Percentiles rank a stretch among this genome's conserved stretches.
Evolutionary conservation across 2,888 invertebrate genomes (phyloP).

Genomic region (Mythimna ferrago): DNA sequence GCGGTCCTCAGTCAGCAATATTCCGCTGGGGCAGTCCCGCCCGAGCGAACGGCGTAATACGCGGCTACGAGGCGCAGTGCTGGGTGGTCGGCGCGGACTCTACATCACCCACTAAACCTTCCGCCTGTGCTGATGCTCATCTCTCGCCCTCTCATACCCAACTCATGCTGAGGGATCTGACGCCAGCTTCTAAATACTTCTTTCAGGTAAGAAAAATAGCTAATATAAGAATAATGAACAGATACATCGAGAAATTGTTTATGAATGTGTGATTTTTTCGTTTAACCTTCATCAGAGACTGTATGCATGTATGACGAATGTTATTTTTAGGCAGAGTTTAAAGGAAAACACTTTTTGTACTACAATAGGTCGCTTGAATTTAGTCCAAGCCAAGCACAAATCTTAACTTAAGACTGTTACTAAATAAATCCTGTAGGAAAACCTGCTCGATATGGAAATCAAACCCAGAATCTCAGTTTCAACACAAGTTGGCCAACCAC

Average conservation of each 20-base stretch:
- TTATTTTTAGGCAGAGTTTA: neutral
- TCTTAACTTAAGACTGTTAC: neutral
- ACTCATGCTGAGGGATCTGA: conserved; percentile 90
- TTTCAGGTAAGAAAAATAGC: conserved; percentile 89
- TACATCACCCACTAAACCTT: conserved; percentile 77
- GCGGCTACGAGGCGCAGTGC: conserved; percentile 93
- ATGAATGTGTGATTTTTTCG: no score
- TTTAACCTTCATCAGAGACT: no score
- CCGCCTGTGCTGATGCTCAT: conserved; percentile 89
- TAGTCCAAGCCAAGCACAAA: no score
- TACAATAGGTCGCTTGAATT: no score
- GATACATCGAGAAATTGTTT: neutral
- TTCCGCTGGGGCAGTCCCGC: conserved; percentile 96
- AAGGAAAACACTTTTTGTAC: no score
- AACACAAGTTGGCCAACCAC: no score
- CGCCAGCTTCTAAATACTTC: conserved; percentile 92
- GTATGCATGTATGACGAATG: no score
- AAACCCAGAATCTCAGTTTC: neutral
- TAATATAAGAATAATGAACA: neutral
- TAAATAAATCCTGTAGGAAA: neutral
- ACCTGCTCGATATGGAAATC: neutral
- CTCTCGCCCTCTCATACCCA: conserved; percentile 89
- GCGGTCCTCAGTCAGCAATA: conserved; percentile 89
- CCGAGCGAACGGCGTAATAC: conserved; percentile 93
- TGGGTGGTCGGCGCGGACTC: conserved; percentile 84